Evolutionary conservation across 2,888 invertebrate species (phyloP), one percentile per base, ranked within the genome.

Genomic region (Eilema caniola): DNA sequence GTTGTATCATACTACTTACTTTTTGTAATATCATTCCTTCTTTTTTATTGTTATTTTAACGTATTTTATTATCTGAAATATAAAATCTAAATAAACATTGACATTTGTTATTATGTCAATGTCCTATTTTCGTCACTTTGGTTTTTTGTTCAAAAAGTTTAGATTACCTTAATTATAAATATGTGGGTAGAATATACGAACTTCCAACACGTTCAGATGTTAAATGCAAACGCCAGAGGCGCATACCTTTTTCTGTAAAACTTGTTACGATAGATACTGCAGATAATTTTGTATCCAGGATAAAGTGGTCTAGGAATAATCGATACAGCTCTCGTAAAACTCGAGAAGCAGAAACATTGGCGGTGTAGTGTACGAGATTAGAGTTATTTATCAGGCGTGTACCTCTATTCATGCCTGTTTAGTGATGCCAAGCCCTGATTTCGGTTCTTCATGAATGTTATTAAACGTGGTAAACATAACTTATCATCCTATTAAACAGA

Each of bases 251-350:
- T 77, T 70, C 71, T 67, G 67, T 69, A 66, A 47, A 60, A 72
- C 56, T 70, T 67, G 69, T 76, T 78, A 64, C 20, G 24, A 74
- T 75, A 68, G 71, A 73, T 74, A 73, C 75, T 69, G 77, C 73
- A 78, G 78, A 80, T 86, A 86, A 87, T 86, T 84, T 71, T 71
- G 57, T 78, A 77, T 77, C 74, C 77, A 77, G 84, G 81, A 85
- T 83, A 86, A 87, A 87, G 84, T 79, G 78, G 77, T 61, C 77
- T 88, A 89, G 88, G 86, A 87, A 87, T 89, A 91, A 90, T 91
- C 90, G 84, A 92, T 90, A 82, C 76, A 83, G 79, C n/a, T 25
- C 25, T 25, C 59, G n/a, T 59, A 72, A 79, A 75, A 67, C 70
- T 69, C 67, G 31, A 74, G 72, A 47, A 56, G 72, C 73, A 76